Conservation (phyloP, 2,888 invertebrate species). For the Lycaena phlaeas region DNA sequence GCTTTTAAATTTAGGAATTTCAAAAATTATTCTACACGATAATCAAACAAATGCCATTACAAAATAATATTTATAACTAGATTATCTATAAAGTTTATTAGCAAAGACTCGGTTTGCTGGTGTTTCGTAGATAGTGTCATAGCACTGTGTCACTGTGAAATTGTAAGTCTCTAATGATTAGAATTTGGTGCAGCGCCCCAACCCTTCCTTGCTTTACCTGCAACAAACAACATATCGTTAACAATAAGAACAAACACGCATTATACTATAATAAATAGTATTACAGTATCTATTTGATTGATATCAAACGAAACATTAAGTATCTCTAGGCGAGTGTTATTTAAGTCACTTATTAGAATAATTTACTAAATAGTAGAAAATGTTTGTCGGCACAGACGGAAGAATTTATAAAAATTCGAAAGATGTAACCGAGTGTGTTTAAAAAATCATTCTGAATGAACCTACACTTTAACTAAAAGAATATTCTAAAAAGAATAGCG, state of each 20-base stretch:
- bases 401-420: slow-evolving; percentile 1
- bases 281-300: no score
- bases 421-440: slow-evolving; percentile 8
- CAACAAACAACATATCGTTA: slow-evolving; percentile 38
- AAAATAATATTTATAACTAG: slow-evolving; percentile 11
- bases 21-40: slow-evolving; percentile 43
- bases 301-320: no score
- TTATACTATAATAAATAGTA: no score
- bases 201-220: slow-evolving; percentile 62
- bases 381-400: not conserved
- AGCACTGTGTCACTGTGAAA: slow-evolving; percentile 55
- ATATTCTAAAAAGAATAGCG: slow-evolving; percentile 53
- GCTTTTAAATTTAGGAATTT: slow-evolving; percentile 43
- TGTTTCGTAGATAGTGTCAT: slow-evolving; percentile 25
- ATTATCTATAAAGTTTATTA: slow-evolving; percentile 3
- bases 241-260: slow-evolving; percentile 11
- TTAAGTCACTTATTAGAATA: no score
- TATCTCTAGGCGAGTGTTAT: no score
- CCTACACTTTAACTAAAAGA: slow-evolving; percentile 29
- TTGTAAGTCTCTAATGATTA: slow-evolving; percentile 36
- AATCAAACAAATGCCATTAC: slow-evolving; percentile 31
- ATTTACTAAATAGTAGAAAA: not conserved
- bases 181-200: slow-evolving; percentile 49
- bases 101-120: slow-evolving; percentile 2
- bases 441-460: slow-evolving; percentile 19